Conservation (phyloP, 2,888 invertebrate genomes). For the Chironomus riparius region DNA sequence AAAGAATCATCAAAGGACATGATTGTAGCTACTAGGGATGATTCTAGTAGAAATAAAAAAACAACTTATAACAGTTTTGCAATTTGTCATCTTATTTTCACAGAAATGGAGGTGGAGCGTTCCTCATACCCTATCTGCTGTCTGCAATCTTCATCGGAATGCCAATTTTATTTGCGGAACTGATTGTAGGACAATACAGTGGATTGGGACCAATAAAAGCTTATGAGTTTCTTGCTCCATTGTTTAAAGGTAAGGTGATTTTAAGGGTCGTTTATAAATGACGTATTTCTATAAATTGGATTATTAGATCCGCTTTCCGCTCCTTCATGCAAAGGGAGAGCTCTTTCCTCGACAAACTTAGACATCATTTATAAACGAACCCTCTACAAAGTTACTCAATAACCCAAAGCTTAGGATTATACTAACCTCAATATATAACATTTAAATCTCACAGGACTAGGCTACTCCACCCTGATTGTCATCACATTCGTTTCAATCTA, state of each 20-base stretch:
- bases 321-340: too few species aligned
- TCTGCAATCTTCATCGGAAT: slow-evolving; percentile 69
- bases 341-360: too few species aligned
- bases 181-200: slow-evolving; percentile 69
- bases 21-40: too few species aligned
- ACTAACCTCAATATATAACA: neutral
- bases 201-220: slow-evolving; percentile 62
- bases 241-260: slow-evolving; percentile 27
- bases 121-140: slow-evolving; percentile 61
- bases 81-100: too few species aligned
- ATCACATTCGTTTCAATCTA: slow-evolving; percentile 64
- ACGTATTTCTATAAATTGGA: too few species aligned
- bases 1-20: too few species aligned
- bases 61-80: too few species aligned
- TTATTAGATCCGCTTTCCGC: too few species aligned
- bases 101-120: slow-evolving; percentile 50
- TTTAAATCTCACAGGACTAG: slow-evolving; percentile 48
- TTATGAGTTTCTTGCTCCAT: slow-evolving; percentile 53
- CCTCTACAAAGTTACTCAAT: neutral
- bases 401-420: neutral
- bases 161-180: slow-evolving; percentile 70
- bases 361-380: too few species aligned
- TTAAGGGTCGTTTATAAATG: too few species aligned
- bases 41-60: too few species aligned
- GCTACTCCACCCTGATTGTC: slow-evolving; percentile 59